These are phyloP conservation scores for Phengaris arion DNA, from an alignment of 2,888 invertebrate species.

Conservation along the genomic window DNA sequence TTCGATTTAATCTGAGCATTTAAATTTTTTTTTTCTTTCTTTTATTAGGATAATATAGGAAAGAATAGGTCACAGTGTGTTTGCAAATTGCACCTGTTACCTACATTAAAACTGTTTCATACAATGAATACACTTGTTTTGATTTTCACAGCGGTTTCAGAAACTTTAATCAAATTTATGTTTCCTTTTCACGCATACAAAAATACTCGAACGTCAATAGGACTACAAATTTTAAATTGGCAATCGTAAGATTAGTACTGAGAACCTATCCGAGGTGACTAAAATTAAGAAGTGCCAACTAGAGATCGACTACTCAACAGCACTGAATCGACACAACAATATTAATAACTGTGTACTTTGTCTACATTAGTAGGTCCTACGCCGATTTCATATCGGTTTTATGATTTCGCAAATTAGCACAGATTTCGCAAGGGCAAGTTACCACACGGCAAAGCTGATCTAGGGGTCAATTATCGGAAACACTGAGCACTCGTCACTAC, in stretches of 20 bases:
- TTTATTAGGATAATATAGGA: neutral
- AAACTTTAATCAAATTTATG: neutral
- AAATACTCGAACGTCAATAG: neutral
- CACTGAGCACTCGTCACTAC: constrained; percentile 47
- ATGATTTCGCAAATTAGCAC: constrained; percentile 17
- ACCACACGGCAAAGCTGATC: constrained; percentile 28
- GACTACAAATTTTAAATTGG: constrained; percentile 13
- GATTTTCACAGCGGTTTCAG: neutral
- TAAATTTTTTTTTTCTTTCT: neutral
- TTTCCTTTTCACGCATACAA: neutral
- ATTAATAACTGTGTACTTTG: constrained; percentile 23
- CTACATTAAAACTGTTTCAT: neutral
- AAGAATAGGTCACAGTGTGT: neutral
- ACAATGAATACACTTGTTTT: neutral
- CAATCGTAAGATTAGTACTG: neutral
- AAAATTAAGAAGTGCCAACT: constrained; percentile 16
- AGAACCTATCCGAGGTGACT: constrained; percentile 13
- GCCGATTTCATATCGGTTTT: constrained; percentile 24
- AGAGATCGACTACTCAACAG: neutral
- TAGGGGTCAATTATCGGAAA: constrained; percentile 41
- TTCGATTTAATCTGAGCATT: neutral
- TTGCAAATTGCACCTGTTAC: neutral
- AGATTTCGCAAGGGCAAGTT: constrained; percentile 23
- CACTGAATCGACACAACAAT: constrained; percentile 15
- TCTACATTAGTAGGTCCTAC: neutral